Evolutionary conservation across 2,888 invertebrate species (phyloP).

Genomic region (Mythimna albipuncta): DNA sequence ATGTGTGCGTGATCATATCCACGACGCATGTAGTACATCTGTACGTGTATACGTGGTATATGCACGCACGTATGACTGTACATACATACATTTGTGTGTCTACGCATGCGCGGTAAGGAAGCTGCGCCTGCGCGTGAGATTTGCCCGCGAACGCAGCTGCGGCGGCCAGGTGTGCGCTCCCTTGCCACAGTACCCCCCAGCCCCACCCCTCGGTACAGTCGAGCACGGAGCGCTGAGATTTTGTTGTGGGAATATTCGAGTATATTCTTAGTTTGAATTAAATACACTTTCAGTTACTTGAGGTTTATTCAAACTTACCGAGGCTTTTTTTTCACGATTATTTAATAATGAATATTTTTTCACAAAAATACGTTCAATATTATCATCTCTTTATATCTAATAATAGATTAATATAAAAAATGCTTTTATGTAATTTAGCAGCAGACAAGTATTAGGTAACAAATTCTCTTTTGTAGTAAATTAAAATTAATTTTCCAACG

Average conservation of each 20-base stretch:
- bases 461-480: no score
- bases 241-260: slow-evolving; percentile 38
- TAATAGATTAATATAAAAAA: no score
- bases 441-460: no score
- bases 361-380: no score
- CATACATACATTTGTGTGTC: slow-evolving; percentile 65
- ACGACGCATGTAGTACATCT: neutral
- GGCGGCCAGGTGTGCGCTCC: slow-evolving; percentile 88
- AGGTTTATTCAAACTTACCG: neutral
- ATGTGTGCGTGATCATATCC: slow-evolving; percentile 17
- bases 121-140: slow-evolving; percentile 91
- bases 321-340: neutral
- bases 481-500: neutral
- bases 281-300: no score
- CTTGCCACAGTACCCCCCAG: slow-evolving; percentile 76
- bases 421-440: no score
- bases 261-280: neutral
- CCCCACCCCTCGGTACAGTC: slow-evolving; percentile 78
- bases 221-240: slow-evolving; percentile 61
- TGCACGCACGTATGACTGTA: slow-evolving; percentile 71
- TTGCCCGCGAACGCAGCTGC: slow-evolving; percentile 88
- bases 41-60: slow-evolving; percentile 70
- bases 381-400: no score
- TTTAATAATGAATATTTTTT: no score
- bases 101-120: slow-evolving; percentile 86